A percentile compares a stretch with the other conserved stretches of the same genome.
These are phyloP conservation scores for Dromius quadrimaculatus DNA, from an alignment of 2,888 invertebrate genomes.

Conservation along the genomic window DNA sequence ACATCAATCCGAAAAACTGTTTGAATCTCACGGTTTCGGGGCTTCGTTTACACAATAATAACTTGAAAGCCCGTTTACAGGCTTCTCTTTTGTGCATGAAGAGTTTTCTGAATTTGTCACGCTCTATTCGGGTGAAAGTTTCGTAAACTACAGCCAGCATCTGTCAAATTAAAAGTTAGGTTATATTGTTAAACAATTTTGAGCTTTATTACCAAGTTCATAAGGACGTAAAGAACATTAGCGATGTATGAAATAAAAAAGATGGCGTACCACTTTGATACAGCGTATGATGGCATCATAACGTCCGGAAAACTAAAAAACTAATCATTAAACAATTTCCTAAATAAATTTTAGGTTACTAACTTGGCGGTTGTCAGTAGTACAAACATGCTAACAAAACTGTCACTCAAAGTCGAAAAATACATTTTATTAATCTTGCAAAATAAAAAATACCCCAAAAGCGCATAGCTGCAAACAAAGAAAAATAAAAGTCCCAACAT, in stretches of 20 bases:
- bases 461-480: slow-evolving; percentile 85
- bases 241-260: slow-evolving; percentile 90
- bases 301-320: slow-evolving; percentile 86
- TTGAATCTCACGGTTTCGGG: slow-evolving; percentile 77
- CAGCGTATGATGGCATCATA: slow-evolving; percentile 91
- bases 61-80: slow-evolving; percentile 83
- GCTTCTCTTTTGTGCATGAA: slow-evolving; percentile 85
- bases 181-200: background rate
- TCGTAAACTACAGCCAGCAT: slow-evolving; percentile 93
- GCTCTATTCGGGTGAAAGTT: slow-evolving; percentile 87
- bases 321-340: background rate
- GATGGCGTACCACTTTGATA: slow-evolving; percentile 84
- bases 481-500: slow-evolving; percentile 88
- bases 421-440: slow-evolving; percentile 80
- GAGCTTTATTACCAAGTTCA: slow-evolving; percentile 91
- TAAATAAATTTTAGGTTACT: slow-evolving; percentile 63
- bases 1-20: slow-evolving; percentile 85
- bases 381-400: slow-evolving; percentile 90
- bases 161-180: slow-evolving; percentile 64
- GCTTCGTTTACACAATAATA: slow-evolving; percentile 82
- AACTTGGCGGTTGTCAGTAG: slow-evolving; percentile 92
- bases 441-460: slow-evolving; percentile 86
- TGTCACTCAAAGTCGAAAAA: slow-evolving; percentile 82
- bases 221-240: slow-evolving; percentile 86
- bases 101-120: slow-evolving; percentile 86